Percentiles rank a stretch among this genome's conserved stretches.
Conservation (phyloP, 2,888 invertebrate genomes). For the Dasypogon diadema region DNA sequence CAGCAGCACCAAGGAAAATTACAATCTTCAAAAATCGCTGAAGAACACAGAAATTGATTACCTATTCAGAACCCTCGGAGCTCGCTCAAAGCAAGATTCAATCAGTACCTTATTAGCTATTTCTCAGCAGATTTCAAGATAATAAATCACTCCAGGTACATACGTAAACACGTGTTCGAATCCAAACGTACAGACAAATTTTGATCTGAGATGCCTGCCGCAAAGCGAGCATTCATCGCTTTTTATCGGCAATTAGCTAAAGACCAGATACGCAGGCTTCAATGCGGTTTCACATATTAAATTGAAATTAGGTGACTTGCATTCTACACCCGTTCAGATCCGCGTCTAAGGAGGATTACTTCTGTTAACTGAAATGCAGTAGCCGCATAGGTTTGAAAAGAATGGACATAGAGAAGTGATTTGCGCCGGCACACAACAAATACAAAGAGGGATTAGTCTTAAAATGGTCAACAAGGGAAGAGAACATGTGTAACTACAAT, state of each 20-base stretch:
- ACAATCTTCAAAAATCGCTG: too few relatives aligned
- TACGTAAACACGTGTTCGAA: too few relatives aligned
- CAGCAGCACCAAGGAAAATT: too few relatives aligned
- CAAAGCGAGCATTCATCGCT: conserved; percentile 38
- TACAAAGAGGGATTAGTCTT: conserved; percentile 14
- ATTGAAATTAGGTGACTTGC: conserved; percentile 48
- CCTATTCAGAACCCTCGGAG: too few relatives aligned
- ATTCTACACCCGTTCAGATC: not conserved
- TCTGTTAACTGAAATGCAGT: not conserved
- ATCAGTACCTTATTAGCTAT: too few relatives aligned
- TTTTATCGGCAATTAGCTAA: conserved; percentile 38
- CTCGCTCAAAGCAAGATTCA: too few relatives aligned
- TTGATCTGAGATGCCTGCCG: conserved; percentile 10
- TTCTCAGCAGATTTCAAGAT: too few relatives aligned
- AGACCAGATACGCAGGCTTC: conserved; percentile 7
- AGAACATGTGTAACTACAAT: too few relatives aligned
- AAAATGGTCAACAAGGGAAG: too few relatives aligned
- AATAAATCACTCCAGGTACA: too few relatives aligned
- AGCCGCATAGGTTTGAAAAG: conserved; percentile 6
- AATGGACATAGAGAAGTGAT: conserved; percentile 17
- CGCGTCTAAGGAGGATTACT: too few relatives aligned
- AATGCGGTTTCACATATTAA: conserved; percentile 25
- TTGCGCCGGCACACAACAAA: conserved; percentile 19
- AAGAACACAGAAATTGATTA: too few relatives aligned
- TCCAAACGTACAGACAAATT: conserved; percentile 12